These are phyloP conservation scores for Halichoeres trimaculatus DNA, from an alignment of 2,113 vertebrate genomes.

Conservation along the genomic window DNA sequence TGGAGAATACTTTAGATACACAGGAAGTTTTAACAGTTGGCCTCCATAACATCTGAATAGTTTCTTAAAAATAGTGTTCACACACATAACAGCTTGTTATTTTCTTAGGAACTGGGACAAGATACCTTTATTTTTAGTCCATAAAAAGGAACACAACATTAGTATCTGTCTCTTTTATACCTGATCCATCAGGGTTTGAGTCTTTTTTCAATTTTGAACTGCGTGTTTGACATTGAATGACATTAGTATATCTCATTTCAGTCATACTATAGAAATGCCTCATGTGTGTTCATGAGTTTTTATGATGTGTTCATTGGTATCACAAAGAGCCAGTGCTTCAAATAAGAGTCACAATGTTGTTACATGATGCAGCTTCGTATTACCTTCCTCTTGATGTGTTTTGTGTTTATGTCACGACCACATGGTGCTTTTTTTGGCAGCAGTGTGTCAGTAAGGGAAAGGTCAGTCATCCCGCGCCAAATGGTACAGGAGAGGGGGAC, in stretches of 20 bases:
- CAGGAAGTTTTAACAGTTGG: slow-evolving; percentile 9
- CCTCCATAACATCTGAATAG: background rate
- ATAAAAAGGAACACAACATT: too few relatives aligned
- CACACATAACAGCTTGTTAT: background rate
- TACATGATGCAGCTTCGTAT: background rate
- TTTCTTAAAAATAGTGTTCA: background rate
- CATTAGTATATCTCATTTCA: too few relatives aligned
- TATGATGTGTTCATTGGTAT: background rate
- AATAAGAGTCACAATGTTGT: background rate
- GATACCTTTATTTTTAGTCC: background rate
- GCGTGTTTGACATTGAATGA: too few relatives aligned
- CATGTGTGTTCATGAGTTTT: background rate
- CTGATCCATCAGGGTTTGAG: too few relatives aligned
- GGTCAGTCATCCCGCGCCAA: slow-evolving; percentile 48
- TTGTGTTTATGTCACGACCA: slow-evolving; percentile 23
- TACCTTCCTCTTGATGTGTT: background rate
- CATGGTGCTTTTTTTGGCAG: slow-evolving; percentile 35
- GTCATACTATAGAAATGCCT: too few relatives aligned
- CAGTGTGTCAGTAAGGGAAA: slow-evolving; percentile 72
- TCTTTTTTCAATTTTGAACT: too few relatives aligned
- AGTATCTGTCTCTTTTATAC: background rate
- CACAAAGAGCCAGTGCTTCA: background rate
- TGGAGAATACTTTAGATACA: background rate
- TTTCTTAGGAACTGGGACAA: background rate
- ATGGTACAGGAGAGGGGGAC: background rate